Base-by-base conservation (phyloP, 2,888 invertebrate genomes). In the Ichneumoninae sp. region DNA sequence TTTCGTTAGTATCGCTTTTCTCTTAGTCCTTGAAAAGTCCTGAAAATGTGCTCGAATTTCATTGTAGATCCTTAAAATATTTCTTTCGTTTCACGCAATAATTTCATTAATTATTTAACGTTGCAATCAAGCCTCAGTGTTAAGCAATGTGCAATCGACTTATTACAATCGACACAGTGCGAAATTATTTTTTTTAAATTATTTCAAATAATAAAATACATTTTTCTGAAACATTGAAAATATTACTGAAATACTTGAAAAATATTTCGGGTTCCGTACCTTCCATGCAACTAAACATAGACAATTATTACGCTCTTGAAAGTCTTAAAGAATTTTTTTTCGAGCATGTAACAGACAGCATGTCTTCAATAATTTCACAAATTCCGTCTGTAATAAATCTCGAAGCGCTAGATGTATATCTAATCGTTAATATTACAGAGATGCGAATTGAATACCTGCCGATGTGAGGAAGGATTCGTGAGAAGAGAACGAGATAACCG, bases 401-500 rank as follows among this genome's bases (percentile, higher is more conserved):
- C 63, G 4, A 33, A 2, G 16, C 8, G 40, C 2, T n/a, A 8
- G 7, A 33, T 30, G 13, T n/a, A 66, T 40, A 36, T 66, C 22
- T 57, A 44, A 60, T 22, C 7, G 0, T 54, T 47, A 22, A 16
- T 22, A 3, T 44, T 74, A 40, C 74, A 74, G 74, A 3, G 0
- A 10, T 74, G 74, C 30, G 26, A 26, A 3, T 1, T 47, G 16
- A 44, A 74, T 16, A 47, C n/a, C 13, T 74, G 74, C 74, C 74
- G 13, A 47, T 74, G 74, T 44, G 30, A 44, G 4, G n/a, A 30
- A 8, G 63, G 63, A 47, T 74, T n/a, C 60, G 40, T 19, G 19
- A 68, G 66, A 68, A 68, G 66, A 68, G 44, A 68, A 68, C 19
- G 44, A 3, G 66, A 68, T 22, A 40, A 68, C 19, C 66, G 22